A percentile compares a stretch with the other conserved stretches of the same genome.
These are phyloP conservation scores for Pseudoatta argentina DNA, from an alignment of 1,140 invertebrate species.

Conservation along the genomic window DNA sequence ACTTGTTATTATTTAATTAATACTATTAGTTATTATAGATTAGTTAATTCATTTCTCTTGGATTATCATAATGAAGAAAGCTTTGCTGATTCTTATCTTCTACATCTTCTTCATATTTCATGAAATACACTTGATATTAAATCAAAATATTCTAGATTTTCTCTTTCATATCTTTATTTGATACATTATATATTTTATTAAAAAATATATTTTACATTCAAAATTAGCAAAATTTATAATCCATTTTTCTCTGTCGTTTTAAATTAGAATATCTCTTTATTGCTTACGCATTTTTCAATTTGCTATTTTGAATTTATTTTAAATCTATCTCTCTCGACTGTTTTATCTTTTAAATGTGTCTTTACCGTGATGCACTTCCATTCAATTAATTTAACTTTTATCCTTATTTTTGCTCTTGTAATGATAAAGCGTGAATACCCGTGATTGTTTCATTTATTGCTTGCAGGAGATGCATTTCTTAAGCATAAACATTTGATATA, in stretches of 20 bases:
- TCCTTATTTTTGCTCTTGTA: conserved; percentile 25
- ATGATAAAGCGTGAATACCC: conserved; percentile 40
- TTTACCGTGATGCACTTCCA: background rate
- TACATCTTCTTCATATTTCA: background rate
- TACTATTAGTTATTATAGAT: background rate
- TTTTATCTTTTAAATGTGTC: conserved; percentile 11
- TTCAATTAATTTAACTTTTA: conserved; percentile 47
- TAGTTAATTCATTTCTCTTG: background rate
- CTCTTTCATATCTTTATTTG: background rate
- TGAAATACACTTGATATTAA: background rate
- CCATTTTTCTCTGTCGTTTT: background rate
- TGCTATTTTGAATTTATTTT: background rate
- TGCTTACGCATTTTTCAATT: background rate
- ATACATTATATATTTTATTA: background rate
- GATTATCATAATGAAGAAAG: background rate
- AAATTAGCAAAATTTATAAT: background rate
- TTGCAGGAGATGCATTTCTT: background rate
- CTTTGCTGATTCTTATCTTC: background rate
- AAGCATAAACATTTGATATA: conserved; percentile 19
- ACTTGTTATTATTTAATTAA: no score
- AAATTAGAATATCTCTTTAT: background rate
- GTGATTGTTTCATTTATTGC: conserved; percentile 29
- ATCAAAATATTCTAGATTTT: background rate
- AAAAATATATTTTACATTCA: background rate
- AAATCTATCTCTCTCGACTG: background rate